Conservation (phyloP, 1,140 invertebrate species). For the Venturia canescens region DNA sequence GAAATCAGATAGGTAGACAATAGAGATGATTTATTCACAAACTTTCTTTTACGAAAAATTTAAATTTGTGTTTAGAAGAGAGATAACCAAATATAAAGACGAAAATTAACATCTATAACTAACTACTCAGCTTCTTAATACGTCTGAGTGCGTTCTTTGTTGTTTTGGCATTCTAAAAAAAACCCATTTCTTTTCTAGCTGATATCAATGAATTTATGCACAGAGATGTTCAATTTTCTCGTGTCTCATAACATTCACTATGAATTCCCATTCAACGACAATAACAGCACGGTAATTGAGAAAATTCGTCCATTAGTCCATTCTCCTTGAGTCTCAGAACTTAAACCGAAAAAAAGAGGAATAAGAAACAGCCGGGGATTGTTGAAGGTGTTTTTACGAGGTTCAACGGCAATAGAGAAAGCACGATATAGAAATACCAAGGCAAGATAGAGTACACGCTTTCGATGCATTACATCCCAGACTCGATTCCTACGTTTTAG, state of each 20-base stretch:
- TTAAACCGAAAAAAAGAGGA: not conserved
- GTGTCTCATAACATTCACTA: not conserved
- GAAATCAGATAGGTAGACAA: too few species aligned
- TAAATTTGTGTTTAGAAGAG: too few species aligned
- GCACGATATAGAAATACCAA: not conserved
- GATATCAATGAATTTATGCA: not conserved
- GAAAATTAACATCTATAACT: too few species aligned
- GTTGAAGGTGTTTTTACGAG: constrained; percentile 22
- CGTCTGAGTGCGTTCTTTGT: too few species aligned
- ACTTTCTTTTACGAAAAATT: too few species aligned
- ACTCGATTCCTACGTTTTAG: constrained; percentile 18
- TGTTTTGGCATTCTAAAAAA: too few species aligned
- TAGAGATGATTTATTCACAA: too few species aligned
- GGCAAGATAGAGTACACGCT: constrained; percentile 19
- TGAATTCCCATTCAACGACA: not conserved
- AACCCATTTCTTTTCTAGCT: not conserved
- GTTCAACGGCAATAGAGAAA: not conserved
- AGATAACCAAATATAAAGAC: too few species aligned
- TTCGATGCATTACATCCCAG: constrained; percentile 37
- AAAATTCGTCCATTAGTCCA: not conserved
- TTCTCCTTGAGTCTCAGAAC: not conserved
- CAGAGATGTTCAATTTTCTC: not conserved
- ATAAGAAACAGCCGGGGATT: not conserved
- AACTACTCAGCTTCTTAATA: too few species aligned
- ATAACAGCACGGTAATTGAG: not conserved